Percentiles rank a stretch among this genome's conserved stretches.
These are phyloP conservation scores for Tinea trinotella DNA, from an alignment of 2,888 invertebrate species.

Conservation along the genomic window DNA sequence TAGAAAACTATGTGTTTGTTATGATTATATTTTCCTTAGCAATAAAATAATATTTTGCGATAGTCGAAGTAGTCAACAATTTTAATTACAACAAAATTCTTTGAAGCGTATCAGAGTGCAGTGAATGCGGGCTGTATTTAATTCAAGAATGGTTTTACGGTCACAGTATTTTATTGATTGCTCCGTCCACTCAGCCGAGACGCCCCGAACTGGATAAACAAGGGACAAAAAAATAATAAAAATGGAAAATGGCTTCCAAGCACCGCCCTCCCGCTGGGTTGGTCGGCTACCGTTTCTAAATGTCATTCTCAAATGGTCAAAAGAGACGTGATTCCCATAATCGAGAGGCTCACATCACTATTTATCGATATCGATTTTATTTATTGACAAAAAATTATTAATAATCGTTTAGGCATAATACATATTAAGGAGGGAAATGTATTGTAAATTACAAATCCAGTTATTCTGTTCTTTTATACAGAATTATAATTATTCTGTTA, in stretches of 20 bases:
- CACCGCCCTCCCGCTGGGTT: constrained; percentile 60
- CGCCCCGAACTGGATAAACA: constrained; percentile 63
- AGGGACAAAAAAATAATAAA: constrained; percentile 55
- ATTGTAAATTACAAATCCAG: too few species aligned
- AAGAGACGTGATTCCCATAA: constrained; percentile 24
- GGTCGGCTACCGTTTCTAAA: constrained; percentile 62
- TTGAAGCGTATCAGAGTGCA: constrained; percentile 33
- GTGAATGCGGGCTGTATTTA: constrained; percentile 43
- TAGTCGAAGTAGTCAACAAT: constrained; percentile 24
- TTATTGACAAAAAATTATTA: background rate
- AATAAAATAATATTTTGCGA: background rate
- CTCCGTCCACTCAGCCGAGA: constrained; percentile 55
- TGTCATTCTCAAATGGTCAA: constrained; percentile 53
- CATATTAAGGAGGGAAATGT: too few species aligned
- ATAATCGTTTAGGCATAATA: background rate
- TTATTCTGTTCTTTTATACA: too few species aligned
- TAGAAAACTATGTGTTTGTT: too few species aligned
- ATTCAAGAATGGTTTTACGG: constrained; percentile 58
- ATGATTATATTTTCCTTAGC: background rate
- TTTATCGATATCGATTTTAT: constrained; percentile 31
- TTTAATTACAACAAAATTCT: constrained; percentile 39
- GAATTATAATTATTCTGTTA: too few species aligned
- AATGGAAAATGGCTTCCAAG: constrained; percentile 60
- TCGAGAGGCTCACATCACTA: background rate
- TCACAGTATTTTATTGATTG: constrained; percentile 65